These are phyloP conservation scores for Burhinus oedicnemus DNA, from an alignment of 2,113 vertebrate species.

Conservation along the genomic window DNA sequence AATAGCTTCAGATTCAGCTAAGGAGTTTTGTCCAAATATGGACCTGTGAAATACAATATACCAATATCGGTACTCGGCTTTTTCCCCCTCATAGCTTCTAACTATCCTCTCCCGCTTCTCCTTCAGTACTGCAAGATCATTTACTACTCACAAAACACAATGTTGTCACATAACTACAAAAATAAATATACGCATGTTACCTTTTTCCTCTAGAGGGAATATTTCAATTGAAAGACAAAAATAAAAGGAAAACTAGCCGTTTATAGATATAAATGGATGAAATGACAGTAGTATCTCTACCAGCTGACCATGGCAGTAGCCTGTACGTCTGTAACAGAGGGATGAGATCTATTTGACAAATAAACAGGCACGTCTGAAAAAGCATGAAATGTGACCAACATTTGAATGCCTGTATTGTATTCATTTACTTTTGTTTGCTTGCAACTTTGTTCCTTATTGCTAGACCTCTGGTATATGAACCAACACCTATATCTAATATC, in stretches of 20 bases:
- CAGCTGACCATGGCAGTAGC: neutral
- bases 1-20: constrained; percentile 59
- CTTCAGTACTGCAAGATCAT: neutral
- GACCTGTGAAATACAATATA: constrained; percentile 46
- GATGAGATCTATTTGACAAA: neutral
- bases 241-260: neutral
- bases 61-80: neutral
- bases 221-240: neutral
- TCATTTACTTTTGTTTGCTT: neutral
- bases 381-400: neutral
- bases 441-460: neutral
- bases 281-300: neutral
- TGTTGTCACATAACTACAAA: neutral
- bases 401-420: neutral
- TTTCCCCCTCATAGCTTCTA: neutral
- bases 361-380: neutral
- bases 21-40: constrained; percentile 74
- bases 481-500: neutral
- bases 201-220: neutral
- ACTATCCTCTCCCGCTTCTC: neutral
- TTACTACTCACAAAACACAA: neutral
- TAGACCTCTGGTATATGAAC: neutral
- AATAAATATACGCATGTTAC: neutral
- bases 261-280: neutral
- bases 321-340: neutral